Evolutionary conservation across 1,140 invertebrate species (phyloP).

Genomic region (Luehdorfia chinensis): DNA sequence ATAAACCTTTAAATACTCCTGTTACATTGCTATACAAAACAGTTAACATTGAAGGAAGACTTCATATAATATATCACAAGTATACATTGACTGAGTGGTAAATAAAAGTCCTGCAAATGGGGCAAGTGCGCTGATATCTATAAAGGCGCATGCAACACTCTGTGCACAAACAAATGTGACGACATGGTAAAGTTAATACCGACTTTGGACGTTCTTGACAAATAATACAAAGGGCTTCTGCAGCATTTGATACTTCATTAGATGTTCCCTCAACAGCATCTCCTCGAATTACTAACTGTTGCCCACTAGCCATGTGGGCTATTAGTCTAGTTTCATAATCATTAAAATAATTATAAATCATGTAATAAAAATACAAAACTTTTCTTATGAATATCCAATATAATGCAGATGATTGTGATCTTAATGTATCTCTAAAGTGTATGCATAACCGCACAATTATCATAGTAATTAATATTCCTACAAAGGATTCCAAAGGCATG

Average conservation of each 20-base stretch:
- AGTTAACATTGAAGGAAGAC: too few species aligned
- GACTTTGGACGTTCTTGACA: slow-evolving; percentile 68
- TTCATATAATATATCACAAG: slow-evolving; percentile 44
- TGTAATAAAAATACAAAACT: slow-evolving; percentile 52
- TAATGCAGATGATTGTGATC: slow-evolving; percentile 29
- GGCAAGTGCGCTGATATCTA: slow-evolving; percentile 67
- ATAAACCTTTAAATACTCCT: too few species aligned
- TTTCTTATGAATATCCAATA: slow-evolving; percentile 60
- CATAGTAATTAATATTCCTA: slow-evolving; percentile 54
- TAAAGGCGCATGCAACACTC: slow-evolving; percentile 62
- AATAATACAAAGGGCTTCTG: slow-evolving; percentile 64
- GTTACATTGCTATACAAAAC: too few species aligned
- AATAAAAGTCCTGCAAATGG: slow-evolving; percentile 69
- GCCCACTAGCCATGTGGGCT: slow-evolving; percentile 45
- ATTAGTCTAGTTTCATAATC: slow-evolving; percentile 61
- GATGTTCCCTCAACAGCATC: slow-evolving; percentile 29
- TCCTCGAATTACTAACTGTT: slow-evolving; percentile 32
- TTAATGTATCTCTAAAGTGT: slow-evolving; percentile 49
- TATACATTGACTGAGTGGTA: slow-evolving; percentile 68
- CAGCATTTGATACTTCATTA: slow-evolving; percentile 23
- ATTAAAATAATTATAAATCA: slow-evolving; percentile 58
- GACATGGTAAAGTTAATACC: slow-evolving; percentile 66
- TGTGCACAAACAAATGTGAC: slow-evolving; percentile 65
- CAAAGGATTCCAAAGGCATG: slow-evolving; percentile 68
- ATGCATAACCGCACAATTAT: slow-evolving; percentile 48